Conservation (phyloP, 2,113 vertebrate species). For the Melanerpes aurifrons region DNA sequence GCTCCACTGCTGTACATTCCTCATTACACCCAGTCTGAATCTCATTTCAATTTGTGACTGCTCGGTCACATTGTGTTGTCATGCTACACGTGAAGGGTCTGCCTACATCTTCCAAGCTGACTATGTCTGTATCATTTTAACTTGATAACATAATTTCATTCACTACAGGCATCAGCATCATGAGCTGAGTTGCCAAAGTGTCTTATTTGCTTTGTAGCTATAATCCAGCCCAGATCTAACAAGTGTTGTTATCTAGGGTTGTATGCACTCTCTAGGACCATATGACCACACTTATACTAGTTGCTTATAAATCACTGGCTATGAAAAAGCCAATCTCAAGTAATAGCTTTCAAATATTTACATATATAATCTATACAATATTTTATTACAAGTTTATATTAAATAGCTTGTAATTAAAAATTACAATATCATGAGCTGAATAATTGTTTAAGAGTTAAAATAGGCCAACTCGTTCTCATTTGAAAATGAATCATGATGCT, state of each 20-base stretch:
- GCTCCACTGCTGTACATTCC: not conserved
- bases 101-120: not conserved
- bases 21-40: not conserved
- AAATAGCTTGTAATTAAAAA: not conserved
- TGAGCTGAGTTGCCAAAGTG: not conserved
- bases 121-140: not conserved
- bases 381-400: not conserved
- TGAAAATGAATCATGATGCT: not conserved
- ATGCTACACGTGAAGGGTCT: not conserved
- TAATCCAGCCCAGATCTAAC: not conserved
- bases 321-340: not conserved
- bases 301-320: not conserved
- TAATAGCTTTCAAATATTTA: not conserved
- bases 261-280: not conserved
- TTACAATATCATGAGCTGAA: not conserved
- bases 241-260: not conserved
- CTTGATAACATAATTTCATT: not conserved
- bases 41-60: rapidly evolving
- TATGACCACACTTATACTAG: not conserved
- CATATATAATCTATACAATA: not conserved
- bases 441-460: not conserved
- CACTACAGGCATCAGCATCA: not conserved
- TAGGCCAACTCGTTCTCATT: not conserved
- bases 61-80: not conserved
- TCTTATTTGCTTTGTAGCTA: not conserved